Base-by-base conservation (phyloP, 2,888 invertebrate species). In the Beris chalybata region DNA sequence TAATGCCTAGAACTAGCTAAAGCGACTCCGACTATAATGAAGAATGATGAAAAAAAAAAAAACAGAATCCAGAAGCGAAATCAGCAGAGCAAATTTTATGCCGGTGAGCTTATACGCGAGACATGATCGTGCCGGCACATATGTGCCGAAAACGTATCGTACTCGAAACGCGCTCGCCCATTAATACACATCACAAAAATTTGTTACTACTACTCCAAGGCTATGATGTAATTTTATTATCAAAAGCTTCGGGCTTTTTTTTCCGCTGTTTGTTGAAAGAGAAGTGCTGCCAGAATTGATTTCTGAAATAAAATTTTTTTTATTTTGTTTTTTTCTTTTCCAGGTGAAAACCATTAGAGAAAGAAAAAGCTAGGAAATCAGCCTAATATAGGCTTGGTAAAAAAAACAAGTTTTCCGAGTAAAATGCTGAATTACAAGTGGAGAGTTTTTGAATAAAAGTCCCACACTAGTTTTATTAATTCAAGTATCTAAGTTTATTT, bases 141-240 rank as follows among this genome's bases (percentile, higher is more conserved):
- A 38, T 38, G 38, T 38, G 38, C 9, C 5, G 9, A 38, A 38
- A 38, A 38, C 38, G 38, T 7, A 38, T 38, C 38, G 38, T 38
- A 38, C 38, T 38, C 9, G 38, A 38, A 38, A 38, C 9, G 38
- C 38, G 38, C 38, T 38, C 38, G 38, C 22, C 22, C 22, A 22
- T 22, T 22, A 22, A 22, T 22, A 22, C 22, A 22, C 9, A 38
- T 38, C 38, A 38, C 58, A 45, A n/a, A 47, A 7, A 58, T 13
- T 2, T 47, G 31, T 58, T 58, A 58, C 58, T 47, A 22, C 22
- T 22, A 22, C 22, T 22, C 22, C 58, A 58, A 58, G 58, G 58
- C 58, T 58, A 47, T 58, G 58, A 58, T 58, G 58, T 58, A 58
- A 58, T 58, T 45, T 58, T 45, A 58, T 47, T 58, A 45, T 58